Evolutionary conservation across 2,113 vertebrate species (phyloP), one percentile per base, ranked within the genome.

Genomic region (Hemibates koningsi): DNA sequence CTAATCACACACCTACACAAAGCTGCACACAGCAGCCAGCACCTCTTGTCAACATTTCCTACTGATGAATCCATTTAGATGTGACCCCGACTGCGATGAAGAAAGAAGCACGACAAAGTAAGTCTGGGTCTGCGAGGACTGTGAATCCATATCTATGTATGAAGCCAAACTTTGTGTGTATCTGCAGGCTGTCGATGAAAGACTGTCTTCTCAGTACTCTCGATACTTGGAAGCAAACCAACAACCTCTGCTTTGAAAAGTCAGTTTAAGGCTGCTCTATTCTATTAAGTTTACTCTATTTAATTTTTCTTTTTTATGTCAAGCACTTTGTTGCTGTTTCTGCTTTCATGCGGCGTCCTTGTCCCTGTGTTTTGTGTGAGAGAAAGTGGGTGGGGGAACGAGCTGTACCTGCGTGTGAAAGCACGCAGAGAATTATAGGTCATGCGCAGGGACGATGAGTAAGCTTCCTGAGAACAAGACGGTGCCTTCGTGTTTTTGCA

Each of bases 401-500:
- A 36, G 16, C 71, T 78, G 71, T 78, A 78, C 43, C 71, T 32
- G 43, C 14, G 6, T 88, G 90, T 89, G 88, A 92, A 90, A 82
- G 76, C 83, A 86, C 50, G 50, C 85, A 89, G 85, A 87, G 85
- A 90, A 81, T 83, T 59, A 73, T 34, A 89, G 89, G 66, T 85
- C 83, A 84, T 12, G 59, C 21, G 34, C 68, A 32, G 86, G 16
- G 52, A 79, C 16, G 29, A 76, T 83, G 83, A 86, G 71, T 82
- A 50, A 82, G 50, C 81, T 80, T 86, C 78, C 38, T 24, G 79
- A 88, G 38, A 81, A 68, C 9, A 48, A n/a, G 79, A 17, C n/a
- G 3, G 32, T 19, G 12, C 43, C 66, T 5, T 36, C 12, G 21
- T 71, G 63, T 48, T 71, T 50, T 14, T 50, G 71, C 24, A 5